These are phyloP conservation scores for Xestia ashworthii DNA, from an alignment of 2,888 invertebrate genomes.

Conservation along the genomic window DNA sequence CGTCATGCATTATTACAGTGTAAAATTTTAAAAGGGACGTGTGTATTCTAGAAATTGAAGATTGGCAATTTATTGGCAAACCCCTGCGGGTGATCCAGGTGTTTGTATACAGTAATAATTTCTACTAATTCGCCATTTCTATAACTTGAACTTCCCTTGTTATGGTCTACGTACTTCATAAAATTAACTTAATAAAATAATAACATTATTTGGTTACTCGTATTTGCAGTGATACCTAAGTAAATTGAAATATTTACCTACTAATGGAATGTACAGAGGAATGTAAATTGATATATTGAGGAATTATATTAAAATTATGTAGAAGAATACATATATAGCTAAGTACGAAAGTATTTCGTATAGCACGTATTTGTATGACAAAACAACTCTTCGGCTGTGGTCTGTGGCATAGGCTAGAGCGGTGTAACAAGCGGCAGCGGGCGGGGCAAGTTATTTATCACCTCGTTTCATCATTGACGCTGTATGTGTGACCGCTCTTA, in stretches of 20 bases:
- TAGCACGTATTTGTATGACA: neutral
- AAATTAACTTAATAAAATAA: slow-evolving; percentile 34
- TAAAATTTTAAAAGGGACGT: too few species aligned
- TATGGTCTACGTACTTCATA: neutral
- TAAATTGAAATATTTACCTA: slow-evolving; percentile 24
- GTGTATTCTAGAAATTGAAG: neutral
- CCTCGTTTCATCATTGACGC: neutral
- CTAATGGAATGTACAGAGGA: slow-evolving; percentile 53
- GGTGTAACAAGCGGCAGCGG: neutral
- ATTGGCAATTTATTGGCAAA: neutral
- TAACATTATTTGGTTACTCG: slow-evolving; percentile 53
- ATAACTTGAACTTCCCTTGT: neutral
- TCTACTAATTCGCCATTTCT: too few species aligned
- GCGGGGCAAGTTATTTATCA: neutral
- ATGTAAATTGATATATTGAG: slow-evolving; percentile 27
- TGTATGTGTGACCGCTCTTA: neutral
- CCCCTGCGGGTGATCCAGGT: too few species aligned
- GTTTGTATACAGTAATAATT: neutral
- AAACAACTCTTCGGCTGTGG: neutral
- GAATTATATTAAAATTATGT: slow-evolving; percentile 10
- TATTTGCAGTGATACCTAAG: slow-evolving; percentile 37
- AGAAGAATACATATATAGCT: neutral
- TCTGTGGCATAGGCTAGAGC: slow-evolving; percentile 11
- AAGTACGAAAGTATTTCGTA: slow-evolving; percentile 19
- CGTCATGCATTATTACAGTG: neutral